phyloP scores from a whole-genome alignment of 2,888 invertebrate species.

The Ditylenchus weischeri region DNA sequence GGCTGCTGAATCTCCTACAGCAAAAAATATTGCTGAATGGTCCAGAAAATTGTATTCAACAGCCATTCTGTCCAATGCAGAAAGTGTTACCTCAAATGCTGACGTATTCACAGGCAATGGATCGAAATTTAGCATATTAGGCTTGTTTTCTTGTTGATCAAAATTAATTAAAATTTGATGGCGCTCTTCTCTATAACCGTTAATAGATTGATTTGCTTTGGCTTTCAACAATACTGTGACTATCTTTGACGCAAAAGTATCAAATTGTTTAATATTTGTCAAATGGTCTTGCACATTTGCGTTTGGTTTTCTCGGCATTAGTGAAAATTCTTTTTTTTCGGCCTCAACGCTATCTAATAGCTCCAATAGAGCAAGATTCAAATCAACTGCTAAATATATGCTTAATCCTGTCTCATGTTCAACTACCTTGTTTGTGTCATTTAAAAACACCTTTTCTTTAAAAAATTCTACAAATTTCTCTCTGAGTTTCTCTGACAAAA shows the following conservation, averaged over 20 bases:
- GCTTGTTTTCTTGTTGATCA: neutral
- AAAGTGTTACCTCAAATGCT: neutral
- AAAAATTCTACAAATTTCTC: neutral
- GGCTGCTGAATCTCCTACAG: slow-evolving; percentile 1
- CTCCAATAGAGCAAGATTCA: too few relatives aligned
- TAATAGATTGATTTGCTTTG: neutral
- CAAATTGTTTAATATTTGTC: too few relatives aligned
- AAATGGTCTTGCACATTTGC: too few relatives aligned
- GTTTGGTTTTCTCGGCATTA: too few relatives aligned
- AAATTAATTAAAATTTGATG: neutral
- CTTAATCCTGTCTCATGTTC: neutral
- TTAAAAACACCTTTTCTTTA: neutral
- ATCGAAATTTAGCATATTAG: neutral
- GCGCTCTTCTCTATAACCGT: neutral
- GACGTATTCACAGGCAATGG: neutral
- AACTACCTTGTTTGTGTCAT: neutral
- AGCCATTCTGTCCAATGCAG: neutral
- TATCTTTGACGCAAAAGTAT: too few relatives aligned
- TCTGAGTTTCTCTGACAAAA: neutral
- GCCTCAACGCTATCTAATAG: too few relatives aligned
- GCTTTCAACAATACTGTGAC: neutral
- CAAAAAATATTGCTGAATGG: neutral
- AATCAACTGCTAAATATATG: neutral
- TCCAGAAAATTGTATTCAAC: neutral
- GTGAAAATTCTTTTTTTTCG: too few relatives aligned